Base-by-base conservation (phyloP, 2,797 vertebrate species). In the Epinephelus coioides region DNA sequence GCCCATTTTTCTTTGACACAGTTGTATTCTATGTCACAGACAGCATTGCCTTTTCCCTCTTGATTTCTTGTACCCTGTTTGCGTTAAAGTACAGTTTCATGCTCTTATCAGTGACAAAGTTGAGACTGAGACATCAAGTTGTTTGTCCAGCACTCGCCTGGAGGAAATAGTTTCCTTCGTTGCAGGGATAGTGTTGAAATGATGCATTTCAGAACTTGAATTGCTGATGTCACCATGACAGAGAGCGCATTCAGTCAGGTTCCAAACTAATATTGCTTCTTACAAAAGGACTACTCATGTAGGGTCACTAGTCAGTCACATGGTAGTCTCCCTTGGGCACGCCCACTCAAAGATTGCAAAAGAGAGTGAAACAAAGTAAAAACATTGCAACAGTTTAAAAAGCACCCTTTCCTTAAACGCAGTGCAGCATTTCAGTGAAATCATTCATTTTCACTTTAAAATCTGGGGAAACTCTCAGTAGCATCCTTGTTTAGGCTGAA, bases 161-260 rank as follows among this genome's bases (percentile, higher is more conserved):
- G 17, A 81, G 43, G 78, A 85, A 82, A 59, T 55, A 18, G n/a
- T 73, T 51, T 12, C 46, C n/a, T 38, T 79, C 25, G n/a, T 40
- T 4, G 5, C 40, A 18, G n/a, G 10, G 8, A 11, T 17, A 30
- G 1, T 23, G 68, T 46, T 78, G 2, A 65, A 71, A 51, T 49
- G 7, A 73, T 66, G 47, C 61, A 51, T 40, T 53, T 23, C 60
- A 70, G 51, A 74, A n/a, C 18, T 14, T 19, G 49, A 83, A 53
- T 30, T 61, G 51, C 72, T 63, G 57, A 78, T 71, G 44, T 79
- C 38, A 82, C 30, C 0, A 3, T 65, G 56, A 82, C 56, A n/a
- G 51, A 55, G 61, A 34, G 21, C 2, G 14, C 21, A 70, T 71
- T 82, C 14, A 67, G 44, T 25, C 21, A 6, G 3, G 9, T 38